These are phyloP conservation scores for Folsomia candida DNA, from an alignment of 2,888 invertebrate genomes.

Conservation along the genomic window DNA sequence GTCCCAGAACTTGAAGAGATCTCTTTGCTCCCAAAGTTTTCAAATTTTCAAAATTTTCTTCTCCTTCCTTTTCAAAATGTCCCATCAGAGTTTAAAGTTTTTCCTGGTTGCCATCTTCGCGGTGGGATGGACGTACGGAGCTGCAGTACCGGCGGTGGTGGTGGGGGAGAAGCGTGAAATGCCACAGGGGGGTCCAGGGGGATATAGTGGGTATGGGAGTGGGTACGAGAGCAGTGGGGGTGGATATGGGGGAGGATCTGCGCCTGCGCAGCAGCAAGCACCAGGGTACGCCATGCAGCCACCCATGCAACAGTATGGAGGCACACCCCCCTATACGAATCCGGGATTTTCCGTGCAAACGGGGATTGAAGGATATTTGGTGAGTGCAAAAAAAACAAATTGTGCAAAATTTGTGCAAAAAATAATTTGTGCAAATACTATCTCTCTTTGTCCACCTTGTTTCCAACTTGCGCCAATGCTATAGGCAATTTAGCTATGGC, in stretches of 20 bases:
- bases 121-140: slow-evolving; percentile 28
- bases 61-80: slow-evolving; percentile 17
- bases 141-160: slow-evolving; percentile 34
- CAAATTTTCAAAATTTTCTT: neutral
- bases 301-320: slow-evolving; percentile 13
- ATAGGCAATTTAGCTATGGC: no score
- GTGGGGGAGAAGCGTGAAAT: slow-evolving; percentile 43
- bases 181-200: slow-evolving; percentile 34
- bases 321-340: slow-evolving; percentile 38
- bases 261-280: neutral
- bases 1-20: neutral
- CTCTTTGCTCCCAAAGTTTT: slow-evolving; percentile 14
- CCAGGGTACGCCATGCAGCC: slow-evolving; percentile 4
- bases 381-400: no score
- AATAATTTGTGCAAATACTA: no score
- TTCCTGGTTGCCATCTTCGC: neutral
- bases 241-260: neutral
- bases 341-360: slow-evolving; percentile 50
- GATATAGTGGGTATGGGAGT: slow-evolving; percentile 22
- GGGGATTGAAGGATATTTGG: slow-evolving; percentile 51
- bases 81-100: neutral
- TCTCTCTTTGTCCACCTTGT: neutral
- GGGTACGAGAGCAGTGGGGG: slow-evolving; percentile 7
- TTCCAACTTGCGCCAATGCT: neutral
- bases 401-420: no score